Evolutionary conservation across 2,888 invertebrate species (phyloP), one percentile per base, ranked within the genome.

Genomic region (Sceliomorpha sp.): DNA sequence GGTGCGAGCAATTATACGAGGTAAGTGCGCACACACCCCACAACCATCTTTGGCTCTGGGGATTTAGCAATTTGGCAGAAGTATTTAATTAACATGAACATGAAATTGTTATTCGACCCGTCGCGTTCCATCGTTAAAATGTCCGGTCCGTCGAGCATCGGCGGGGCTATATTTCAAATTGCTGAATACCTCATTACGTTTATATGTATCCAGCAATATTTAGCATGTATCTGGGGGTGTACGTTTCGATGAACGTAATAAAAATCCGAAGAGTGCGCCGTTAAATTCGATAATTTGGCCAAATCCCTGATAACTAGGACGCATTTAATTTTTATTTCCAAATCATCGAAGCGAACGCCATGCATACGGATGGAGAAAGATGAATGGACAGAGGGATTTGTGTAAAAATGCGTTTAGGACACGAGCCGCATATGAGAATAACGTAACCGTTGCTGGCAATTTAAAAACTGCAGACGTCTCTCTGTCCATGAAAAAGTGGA

Each of bases 31-130:
- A 88, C 81, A 83, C 80, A 83, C 82, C 78, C 85, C 88, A 86
- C 87, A 87, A 87, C 85, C 87, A 80, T 84, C 84, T 84, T 87
- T 87, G 86, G 82, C 81, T 78, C 80, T 78, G 62, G 76, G 79
- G 76, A 77, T 83, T 75, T 79, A 83, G 86, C 84, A 83, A 85
- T 86, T 87, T 85, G 77, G 55, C 2, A 1, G 14, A 39, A 13
- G 2, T 10, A 37, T 39, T 31, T 12, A 2, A 6, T 8, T 1
- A 20, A 34, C 8, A 6, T 9, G 10, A 20, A 9, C 8, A 4
- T 24, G 15, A 39, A n/a, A n/a, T n/a, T n/a, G n/a, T n/a, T n/a
- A n/a, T n/a, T n/a, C n/a, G n/a, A n/a, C n/a, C n/a, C n/a, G n/a
- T n/a, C n/a, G n/a, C n/a, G n/a, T n/a, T n/a, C n/a, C n/a, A n/a